phyloP scores from a whole-genome alignment of 1,140 invertebrate genomes.

The Dryas iulia region DNA sequence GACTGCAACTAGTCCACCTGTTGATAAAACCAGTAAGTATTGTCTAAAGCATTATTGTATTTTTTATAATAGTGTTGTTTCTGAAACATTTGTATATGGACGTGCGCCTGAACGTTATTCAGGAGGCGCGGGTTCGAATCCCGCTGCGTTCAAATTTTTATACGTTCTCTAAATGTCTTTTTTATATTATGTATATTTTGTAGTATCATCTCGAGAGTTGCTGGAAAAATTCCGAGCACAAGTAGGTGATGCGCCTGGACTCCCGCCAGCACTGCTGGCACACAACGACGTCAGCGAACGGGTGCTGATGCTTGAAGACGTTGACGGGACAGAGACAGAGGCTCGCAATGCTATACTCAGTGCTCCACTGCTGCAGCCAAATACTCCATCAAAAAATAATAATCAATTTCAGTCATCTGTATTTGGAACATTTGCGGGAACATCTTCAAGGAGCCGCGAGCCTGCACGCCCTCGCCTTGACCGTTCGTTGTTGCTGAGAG shows the following conservation, averaged over 20 bases:
- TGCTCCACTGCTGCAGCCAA: not conserved
- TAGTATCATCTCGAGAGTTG: conserved; percentile 46
- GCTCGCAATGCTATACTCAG: not conserved
- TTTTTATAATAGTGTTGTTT: too few relatives aligned
- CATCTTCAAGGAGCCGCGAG: not conserved
- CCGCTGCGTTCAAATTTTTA: too few relatives aligned
- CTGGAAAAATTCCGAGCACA: conserved; percentile 52
- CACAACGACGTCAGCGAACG: conserved; percentile 37
- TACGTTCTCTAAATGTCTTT: too few relatives aligned
- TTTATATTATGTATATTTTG: not conserved
- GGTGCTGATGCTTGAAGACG: not conserved
- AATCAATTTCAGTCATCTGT: not conserved
- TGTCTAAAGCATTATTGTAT: not conserved
- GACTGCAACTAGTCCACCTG: not conserved
- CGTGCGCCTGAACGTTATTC: too few relatives aligned
- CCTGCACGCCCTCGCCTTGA: conserved; percentile 38
- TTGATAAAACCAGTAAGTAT: not conserved
- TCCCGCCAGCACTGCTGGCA: conserved; percentile 46
- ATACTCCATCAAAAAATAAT: not conserved
- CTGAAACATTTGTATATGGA: too few relatives aligned
- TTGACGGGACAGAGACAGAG: not conserved
- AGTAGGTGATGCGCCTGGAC: conserved; percentile 34
- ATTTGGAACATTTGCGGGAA: not conserved
- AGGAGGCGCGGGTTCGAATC: too few relatives aligned
- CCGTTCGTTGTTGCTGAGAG: conserved; percentile 41